Evolutionary conservation across 2,888 invertebrate species (phyloP), one percentile per base, ranked within the genome.

Genomic region (Dryocosmus kuriphilus): DNA sequence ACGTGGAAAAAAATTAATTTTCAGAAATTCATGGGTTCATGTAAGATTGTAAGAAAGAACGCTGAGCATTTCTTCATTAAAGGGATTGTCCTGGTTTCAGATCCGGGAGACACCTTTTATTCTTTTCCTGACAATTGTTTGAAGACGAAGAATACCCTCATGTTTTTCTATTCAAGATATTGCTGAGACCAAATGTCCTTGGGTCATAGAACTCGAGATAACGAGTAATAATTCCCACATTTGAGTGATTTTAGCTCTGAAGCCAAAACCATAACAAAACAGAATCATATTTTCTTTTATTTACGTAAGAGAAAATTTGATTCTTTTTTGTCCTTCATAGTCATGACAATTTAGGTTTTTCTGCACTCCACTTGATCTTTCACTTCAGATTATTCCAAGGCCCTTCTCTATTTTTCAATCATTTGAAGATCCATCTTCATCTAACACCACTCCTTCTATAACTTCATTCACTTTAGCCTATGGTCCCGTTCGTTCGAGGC

Each of bases 1-100:
- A 63, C 63, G 7, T 63, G 35, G 22, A 9, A 63, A 63, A 63
- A 63, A 63, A 63, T 63, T 63, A 32, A 63, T 63, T 63, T 35
- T 32, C 19, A n/a, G n/a, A 35, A 32, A 63, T 63, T 63, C 22
- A n/a, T 32, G 11, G 32, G 4, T 35, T 63, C n/a, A 63, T 22
- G 9, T 32, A 22, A 35, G 35, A 63, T 35, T 22, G 9, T 32
- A 22, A 35, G 35, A 63, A 63, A 35, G n/a, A n/a, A n/a, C 22
- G 63, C 35, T n/a, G 22, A 35, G 63, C 35, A 63, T 63, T 63
- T 35, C 63, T 63, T 35, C 14, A 35, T 63, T 63, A 35, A 30
- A 35, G 22, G 14, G 24, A 57, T 57, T 24, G 5, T 27, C 11
- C 57, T 27, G 3, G 11, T 24, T 24, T 57, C 9, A 24, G 11